Base-by-base conservation (phyloP, 2,797 vertebrate genomes). In the Clarias fuscus region DNA sequence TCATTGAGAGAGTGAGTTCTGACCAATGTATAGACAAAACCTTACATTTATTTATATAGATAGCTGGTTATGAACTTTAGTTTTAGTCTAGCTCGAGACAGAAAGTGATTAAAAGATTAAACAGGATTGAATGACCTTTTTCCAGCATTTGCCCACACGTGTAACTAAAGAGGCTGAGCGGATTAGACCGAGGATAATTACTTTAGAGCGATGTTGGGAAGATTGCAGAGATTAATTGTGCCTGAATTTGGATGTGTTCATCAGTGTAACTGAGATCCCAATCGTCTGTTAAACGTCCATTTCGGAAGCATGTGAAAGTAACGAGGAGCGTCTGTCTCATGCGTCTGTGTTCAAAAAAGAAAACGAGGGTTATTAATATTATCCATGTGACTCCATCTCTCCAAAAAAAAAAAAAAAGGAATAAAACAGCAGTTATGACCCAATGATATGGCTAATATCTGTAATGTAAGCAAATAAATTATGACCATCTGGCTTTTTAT, bases 21-120 rank as follows among this genome's bases (percentile, higher is more conserved):
- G 37, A 37, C 37, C 37, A 37, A 37, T 37, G 37, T 48, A 8
- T 8, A 8, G 43, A 48, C 43, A 48, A 48, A 48, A 48, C 43
- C 43, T 48, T 48, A 48, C 8, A 48, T 48, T 48, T 48, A 8
- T 48, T 48, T 48, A 48, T 48, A 48, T 48, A 48, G 43, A 48
- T 7, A 20, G 7, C 17, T 5, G 7, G 8, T 58, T 76, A 30
- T 58, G 18, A 58, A 58, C 56, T 59, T 59, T 22, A 18, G 17
- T 33, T 77, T 77, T 1, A 22, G 7, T 75, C 43, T 56, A 53
- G n/a, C 27, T 75, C 17, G 7, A 75, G 72, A 27, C 24, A 27
- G 71, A 53, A 75, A 18, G 43, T n/a, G 56, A 77, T 77, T 76
- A 76, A 30, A 76, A 56, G 7, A 30, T 76, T 77, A 59, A 33